Conservation (phyloP, 2,113 vertebrate species). For the Aepyceros melampus region DNA sequence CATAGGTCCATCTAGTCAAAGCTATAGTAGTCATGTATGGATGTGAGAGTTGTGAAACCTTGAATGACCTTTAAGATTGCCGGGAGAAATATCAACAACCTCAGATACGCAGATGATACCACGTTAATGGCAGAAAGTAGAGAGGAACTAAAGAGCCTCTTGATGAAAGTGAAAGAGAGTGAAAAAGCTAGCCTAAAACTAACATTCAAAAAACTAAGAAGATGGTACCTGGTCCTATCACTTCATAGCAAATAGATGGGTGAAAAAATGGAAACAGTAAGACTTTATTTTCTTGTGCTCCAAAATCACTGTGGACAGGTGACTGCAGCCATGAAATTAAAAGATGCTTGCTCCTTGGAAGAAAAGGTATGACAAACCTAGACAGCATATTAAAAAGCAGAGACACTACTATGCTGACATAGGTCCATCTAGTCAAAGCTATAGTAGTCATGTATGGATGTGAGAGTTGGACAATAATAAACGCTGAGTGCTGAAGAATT, state of each 20-base stretch:
- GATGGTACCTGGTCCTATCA: neutral
- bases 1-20: neutral
- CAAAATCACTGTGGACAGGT: neutral
- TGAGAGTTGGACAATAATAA: neutral
- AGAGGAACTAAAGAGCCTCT: neutral
- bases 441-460: neutral
- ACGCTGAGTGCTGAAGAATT: neutral
- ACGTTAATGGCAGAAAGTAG: neutral
- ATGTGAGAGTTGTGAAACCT: neutral
- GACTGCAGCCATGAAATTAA: neutral
- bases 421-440: neutral
- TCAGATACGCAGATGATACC: neutral
- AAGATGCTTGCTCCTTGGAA: neutral
- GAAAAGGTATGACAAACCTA: neutral
- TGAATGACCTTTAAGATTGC: neutral
- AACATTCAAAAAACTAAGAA: neutral
- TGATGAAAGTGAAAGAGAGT: neutral
- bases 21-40: neutral
- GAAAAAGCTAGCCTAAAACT: neutral
- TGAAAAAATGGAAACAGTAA: neutral
- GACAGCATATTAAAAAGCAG: neutral
- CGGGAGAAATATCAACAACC: neutral
- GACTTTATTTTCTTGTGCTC: neutral
- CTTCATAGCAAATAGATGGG: neutral
- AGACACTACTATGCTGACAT: neutral